A percentile compares a stretch with the other conserved stretches of the same genome.
phyloP scores from a whole-genome alignment of 2,888 invertebrate genomes.

The Acleris literana region DNA sequence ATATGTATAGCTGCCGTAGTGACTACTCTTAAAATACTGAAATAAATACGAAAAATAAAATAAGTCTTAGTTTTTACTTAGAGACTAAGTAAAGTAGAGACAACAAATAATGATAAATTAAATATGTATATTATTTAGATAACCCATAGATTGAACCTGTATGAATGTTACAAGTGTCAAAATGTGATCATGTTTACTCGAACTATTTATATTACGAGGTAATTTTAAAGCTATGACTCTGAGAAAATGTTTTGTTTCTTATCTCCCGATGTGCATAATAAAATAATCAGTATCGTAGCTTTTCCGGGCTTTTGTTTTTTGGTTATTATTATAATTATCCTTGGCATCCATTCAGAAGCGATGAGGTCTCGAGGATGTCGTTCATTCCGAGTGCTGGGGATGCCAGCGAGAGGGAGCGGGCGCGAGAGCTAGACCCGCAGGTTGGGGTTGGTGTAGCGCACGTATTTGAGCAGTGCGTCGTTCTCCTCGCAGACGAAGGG shows the following conservation, averaged over 20 bases:
- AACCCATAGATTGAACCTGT: not conserved
- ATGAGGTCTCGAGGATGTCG: not conserved
- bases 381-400: slow-evolving; percentile 37
- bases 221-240: slow-evolving; percentile 48
- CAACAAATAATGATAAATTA: not conserved
- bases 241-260: slow-evolving; percentile 25
- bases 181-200: not conserved
- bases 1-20: slow-evolving; percentile 29
- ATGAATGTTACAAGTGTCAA: not conserved
- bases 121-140: not conserved
- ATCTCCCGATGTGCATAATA: not conserved
- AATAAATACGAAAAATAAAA: slow-evolving; percentile 58
- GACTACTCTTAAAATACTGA: slow-evolving; percentile 57
- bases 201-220: slow-evolving; percentile 47
- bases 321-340: not conserved
- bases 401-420: not conserved
- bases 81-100: no score
- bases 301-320: slow-evolving; percentile 9
- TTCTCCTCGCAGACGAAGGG: slow-evolving; percentile 95
- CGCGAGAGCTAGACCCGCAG: slow-evolving; percentile 84
- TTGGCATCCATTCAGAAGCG: slow-evolving; percentile 7
- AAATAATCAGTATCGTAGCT: slow-evolving; percentile 5
- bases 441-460: slow-evolving; percentile 91
- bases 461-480: slow-evolving; percentile 92
- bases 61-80: slow-evolving; percentile 7